Evolutionary conservation across 2,888 invertebrate species (phyloP).

Genomic region (Rotaria sp.): DNA sequence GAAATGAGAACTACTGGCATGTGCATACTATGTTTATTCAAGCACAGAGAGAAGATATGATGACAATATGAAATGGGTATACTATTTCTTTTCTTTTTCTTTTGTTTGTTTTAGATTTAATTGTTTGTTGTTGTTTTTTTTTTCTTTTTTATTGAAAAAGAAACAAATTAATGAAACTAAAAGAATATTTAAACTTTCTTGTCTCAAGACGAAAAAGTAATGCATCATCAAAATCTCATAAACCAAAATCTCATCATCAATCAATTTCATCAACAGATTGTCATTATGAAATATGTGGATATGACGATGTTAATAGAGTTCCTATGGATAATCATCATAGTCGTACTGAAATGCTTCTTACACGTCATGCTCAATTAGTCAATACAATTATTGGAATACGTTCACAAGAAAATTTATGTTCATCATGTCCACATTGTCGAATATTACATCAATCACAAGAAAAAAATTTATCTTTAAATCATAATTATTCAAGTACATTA

Average conservation of each 20-base stretch:
- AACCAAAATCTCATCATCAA: not conserved
- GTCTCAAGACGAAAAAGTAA: conserved; percentile 20
- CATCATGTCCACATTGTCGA: not conserved
- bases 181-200: not conserved
- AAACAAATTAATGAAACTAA: not conserved
- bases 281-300: not conserved
- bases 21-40: not conserved
- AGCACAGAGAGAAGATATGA: not conserved
- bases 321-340: not conserved
- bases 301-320: not conserved
- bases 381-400: not conserved
- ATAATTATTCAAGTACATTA: not conserved
- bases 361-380: not conserved
- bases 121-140: no score
- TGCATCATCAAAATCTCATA: not conserved
- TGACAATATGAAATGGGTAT: not conserved
- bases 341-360: not conserved
- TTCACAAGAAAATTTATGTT: not conserved
- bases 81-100: not conserved
- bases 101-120: not conserved
- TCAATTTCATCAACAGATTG: not conserved
- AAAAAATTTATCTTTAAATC: not conserved
- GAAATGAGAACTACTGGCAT: not conserved
- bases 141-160: not conserved
- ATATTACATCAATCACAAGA: not conserved